Evolutionary conservation across 2,888 invertebrate species (phyloP), one percentile per base, ranked within the genome.

Genomic region (Platycheirus albimanus): DNA sequence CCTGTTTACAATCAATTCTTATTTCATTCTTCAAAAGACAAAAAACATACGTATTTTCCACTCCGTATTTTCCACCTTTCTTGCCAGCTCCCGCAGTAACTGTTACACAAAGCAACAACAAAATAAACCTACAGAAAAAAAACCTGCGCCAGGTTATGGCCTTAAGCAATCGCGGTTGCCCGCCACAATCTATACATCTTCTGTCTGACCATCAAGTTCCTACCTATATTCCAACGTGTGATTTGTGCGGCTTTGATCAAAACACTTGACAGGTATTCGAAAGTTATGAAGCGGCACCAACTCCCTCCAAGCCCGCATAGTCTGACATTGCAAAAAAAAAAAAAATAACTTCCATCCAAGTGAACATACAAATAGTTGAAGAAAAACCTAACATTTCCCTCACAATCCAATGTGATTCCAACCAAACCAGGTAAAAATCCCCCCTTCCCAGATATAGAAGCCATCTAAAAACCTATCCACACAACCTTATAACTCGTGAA

Each of bases 221-320:
- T 61, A n/a, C n/a, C n/a, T n/a, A n/a, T n/a, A 20, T 30, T 33
- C 30, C 28, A 38, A 33, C 28, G 47, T 72, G 36, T 47, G 52
- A 70, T 61, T 51, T 66, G 15, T 20, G 75, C 80, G 80, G 80
- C 79, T 70, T 63, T 58, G 64, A 80, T 80, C 80, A 80, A 70
- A 58, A 75, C 56, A 58, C 61, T 52, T 63, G 76, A 81, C 81
- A 71, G 71, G 58, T 28, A 81, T 72, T 77, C 49, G 77, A 81
- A 81, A 76, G 71, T 67, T 71, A 67, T 76, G 69, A 67, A 69
- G 63, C 70, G 45, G 63, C 54, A 52, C 49, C 45, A 77, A 54
- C 63, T 70, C 15, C 43, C 61, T 61, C 7, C 24, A 3, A n/a
- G 24, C 43, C 7, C 13, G 3, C 43, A 64, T 69, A 45, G 24